A percentile compares a stretch with the other conserved stretches of the same genome.
phyloP scores from a whole-genome alignment of 2,797 vertebrate genomes.

The Cirrhinus mrigala region DNA sequence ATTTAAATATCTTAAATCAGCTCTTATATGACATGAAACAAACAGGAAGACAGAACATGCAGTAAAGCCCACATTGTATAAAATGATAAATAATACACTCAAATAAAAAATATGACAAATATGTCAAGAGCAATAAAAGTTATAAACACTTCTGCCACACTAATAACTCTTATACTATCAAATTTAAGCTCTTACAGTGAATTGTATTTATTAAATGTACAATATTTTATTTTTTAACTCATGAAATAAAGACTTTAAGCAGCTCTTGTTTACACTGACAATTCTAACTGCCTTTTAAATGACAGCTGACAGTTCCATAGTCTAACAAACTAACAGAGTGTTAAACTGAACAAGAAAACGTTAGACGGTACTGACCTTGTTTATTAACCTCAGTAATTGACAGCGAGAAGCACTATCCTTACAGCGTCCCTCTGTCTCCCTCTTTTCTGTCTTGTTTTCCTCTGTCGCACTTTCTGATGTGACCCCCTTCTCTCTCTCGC shows the following conservation, averaged over 20 bases:
- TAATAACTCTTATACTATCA: neutral
- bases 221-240: neutral
- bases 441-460: conserved; percentile 48
- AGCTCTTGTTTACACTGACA: neutral
- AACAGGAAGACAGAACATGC: neutral
- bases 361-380: conserved; percentile 55
- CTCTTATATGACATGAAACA: neutral
- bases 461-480: conserved; percentile 56
- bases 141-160: neutral
- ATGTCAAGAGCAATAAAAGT: neutral
- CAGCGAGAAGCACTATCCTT: conserved; percentile 56
- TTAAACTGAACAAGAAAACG: conserved; percentile 26
- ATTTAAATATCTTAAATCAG: neutral
- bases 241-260: neutral
- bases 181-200: neutral
- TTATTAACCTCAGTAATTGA: conserved; percentile 53
- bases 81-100: neutral
- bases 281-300: conserved; percentile 36
- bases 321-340: conserved; percentile 19
- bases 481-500: conserved; percentile 41
- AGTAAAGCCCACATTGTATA: neutral
- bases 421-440: conserved; percentile 47
- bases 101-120: neutral
- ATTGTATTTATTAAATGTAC: neutral
- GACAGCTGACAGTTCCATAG: conserved; percentile 52